Evolutionary conservation across 2,797 vertebrate genomes (phyloP).

Genomic region (Crenuchus spilurus): DNA sequence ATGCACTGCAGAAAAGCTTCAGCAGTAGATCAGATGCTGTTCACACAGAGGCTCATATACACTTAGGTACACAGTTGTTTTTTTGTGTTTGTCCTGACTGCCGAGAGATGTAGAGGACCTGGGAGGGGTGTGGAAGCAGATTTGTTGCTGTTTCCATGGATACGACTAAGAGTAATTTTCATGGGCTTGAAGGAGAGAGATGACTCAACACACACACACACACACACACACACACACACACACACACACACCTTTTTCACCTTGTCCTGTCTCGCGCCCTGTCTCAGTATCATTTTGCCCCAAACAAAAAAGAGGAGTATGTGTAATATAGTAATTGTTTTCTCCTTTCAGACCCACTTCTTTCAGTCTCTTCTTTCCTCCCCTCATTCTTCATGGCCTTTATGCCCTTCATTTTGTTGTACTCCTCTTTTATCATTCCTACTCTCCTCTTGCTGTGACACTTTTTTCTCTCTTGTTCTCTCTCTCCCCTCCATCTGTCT

Average conservation of each 20-base stretch:
- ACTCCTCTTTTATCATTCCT: not conserved
- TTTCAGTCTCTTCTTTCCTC: not conserved
- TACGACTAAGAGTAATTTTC: constrained; percentile 63
- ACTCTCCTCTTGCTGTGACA: not conserved
- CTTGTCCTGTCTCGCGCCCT: constrained; percentile 16
- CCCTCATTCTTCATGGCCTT: not conserved
- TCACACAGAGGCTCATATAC: not conserved
- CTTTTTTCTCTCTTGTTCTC: not conserved
- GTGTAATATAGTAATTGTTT: not conserved
- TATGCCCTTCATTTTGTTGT: not conserved
- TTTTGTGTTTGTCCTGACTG: constrained; percentile 5
- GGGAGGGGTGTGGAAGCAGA: constrained; percentile 36
- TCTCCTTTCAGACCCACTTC: not conserved
- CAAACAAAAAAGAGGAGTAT: not conserved
- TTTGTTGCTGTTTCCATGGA: constrained; percentile 67
- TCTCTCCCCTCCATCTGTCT: too few species aligned
- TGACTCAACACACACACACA: constrained; percentile 62
- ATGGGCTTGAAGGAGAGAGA: constrained; percentile 60
- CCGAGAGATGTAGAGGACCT: constrained; percentile 30
- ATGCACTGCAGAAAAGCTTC: not conserved
- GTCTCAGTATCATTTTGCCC: constrained; percentile 8
- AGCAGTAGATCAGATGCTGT: not conserved
- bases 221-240: constrained; percentile 4
- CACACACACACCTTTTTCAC: constrained; percentile 13
- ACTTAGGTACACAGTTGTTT: not conserved